These are phyloP conservation scores for Tethya wilhelma DNA, from an alignment of 37 sponge, comb jelly and placozoan species.

Conservation along the genomic window DNA sequence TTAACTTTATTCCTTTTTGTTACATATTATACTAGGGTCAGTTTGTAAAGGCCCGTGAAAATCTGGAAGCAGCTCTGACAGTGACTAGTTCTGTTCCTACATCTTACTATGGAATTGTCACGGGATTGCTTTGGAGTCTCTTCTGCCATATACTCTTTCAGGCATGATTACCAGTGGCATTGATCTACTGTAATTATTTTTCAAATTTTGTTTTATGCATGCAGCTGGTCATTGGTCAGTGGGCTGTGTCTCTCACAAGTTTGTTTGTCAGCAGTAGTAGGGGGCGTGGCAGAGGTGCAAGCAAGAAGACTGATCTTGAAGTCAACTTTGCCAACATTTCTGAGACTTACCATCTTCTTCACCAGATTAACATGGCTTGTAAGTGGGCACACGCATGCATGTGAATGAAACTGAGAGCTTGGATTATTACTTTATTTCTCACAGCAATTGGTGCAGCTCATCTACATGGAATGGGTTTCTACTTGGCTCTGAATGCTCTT, in stretches of 20 bases:
- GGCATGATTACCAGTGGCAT: background rate
- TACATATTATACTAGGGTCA: conserved; percentile 45
- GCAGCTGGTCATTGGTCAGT: conserved; percentile 49
- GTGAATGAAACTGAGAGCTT: too few relatives aligned
- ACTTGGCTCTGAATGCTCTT: conserved; percentile 61
- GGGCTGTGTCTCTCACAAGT: conserved; percentile 36
- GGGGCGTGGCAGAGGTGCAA: background rate
- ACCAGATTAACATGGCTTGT: conserved; percentile 69
- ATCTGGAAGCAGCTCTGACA: conserved; percentile 47
- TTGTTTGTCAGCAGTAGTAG: conserved; percentile 16
- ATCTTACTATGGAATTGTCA: conserved; percentile 23
- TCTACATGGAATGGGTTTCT: conserved; percentile 57
- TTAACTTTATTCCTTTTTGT: too few relatives aligned
- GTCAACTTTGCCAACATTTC: conserved; percentile 46
- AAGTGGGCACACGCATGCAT: too few relatives aligned
- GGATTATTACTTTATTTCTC: background rate
- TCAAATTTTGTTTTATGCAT: too few relatives aligned
- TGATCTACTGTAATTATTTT: background rate
- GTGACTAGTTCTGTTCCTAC: conserved; percentile 61
- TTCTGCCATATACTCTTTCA: conserved; percentile 52
- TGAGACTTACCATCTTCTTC: conserved; percentile 59
- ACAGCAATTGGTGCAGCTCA: conserved; percentile 17
- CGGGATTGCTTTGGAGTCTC: conserved; percentile 59
- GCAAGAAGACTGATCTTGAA: conserved; percentile 32
- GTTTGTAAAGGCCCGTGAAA: conserved; percentile 23